These are phyloP conservation scores for Chelonus insularis DNA, from an alignment of 1,140 invertebrate species.

Conservation along the genomic window DNA sequence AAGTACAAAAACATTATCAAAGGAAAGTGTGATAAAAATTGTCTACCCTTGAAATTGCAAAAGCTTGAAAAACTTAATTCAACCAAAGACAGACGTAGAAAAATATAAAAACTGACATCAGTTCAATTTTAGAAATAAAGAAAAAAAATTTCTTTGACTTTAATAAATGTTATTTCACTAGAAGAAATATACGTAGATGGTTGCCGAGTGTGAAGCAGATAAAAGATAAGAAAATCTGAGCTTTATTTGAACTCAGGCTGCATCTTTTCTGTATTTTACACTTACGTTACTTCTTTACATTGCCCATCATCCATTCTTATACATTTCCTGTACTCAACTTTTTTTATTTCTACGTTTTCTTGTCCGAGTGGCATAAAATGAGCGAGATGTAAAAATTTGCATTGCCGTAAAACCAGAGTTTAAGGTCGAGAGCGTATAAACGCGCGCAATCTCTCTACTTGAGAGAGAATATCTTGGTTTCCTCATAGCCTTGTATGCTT, in stretches of 20 bases:
- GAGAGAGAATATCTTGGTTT: background rate
- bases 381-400: conserved; percentile 39
- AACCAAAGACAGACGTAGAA: no score
- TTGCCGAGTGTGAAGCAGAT: no score
- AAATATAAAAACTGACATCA: no score
- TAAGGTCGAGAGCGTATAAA: conserved; percentile 27
- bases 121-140: no score
- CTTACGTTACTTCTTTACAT: conserved; percentile 1
- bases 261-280: background rate
- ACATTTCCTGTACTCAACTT: background rate
- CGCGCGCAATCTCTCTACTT: conserved; percentile 12
- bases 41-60: no score
- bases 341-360: conserved; percentile 17
- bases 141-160: no score
- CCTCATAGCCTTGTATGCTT: background rate
- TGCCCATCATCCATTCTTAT: background rate
- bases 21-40: no score
- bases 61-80: no score
- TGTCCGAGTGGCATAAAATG: conserved; percentile 20
- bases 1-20: no score
- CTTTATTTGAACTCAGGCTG: no score
- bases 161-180: no score
- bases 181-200: no score
- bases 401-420: conserved; percentile 38
- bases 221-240: background rate